Base-by-base conservation (phyloP, 2,113 vertebrate genomes). In the Albula glossodonta region DNA sequence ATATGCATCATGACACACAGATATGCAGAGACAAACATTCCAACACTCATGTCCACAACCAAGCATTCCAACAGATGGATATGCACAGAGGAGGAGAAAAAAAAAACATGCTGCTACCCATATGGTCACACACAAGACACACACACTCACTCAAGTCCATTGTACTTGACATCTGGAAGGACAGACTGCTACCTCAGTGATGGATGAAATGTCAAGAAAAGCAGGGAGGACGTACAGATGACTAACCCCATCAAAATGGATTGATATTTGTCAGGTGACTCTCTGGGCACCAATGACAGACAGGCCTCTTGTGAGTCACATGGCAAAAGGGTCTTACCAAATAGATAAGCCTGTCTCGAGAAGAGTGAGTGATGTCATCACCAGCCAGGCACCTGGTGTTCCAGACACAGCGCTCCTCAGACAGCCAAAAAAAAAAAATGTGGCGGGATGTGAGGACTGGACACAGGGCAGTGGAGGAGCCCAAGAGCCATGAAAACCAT, bases 161-260 rank as follows among this genome's bases (percentile, higher is more conserved):
- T 74, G n/a, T 31, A 8, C 70, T 10, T 74, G 70, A 11, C n/a
- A n/a, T 22, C 60, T 66, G 70, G 70, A 31, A 74, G n/a, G 70
- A 31, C 70, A 74, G 70, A 74, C 70, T 74, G n/a, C 70, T 17
- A 11, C 77, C 41, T 57, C 49, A 25, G 22, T 81, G 84, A 81
- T 52, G 60, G 84, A 81, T 52, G 13, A n/a, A 51, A 5, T 79
- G 41, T 81, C 19, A 66, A 8, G 9, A 81, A 52, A 56, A 70
- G n/a, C 85, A 81, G 49, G 60, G 25, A 22, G 56, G 12, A 13
- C 56, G 49, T 11, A 48, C 78, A 56, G 13, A 51, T 50, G 70
- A 85, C 84, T 80, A 31, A 50, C 41, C 31, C 78, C 51, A 48
- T 82, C 80, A 82, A 13, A 70, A 12, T n/a, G 4, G 79, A 86